Base-by-base conservation (phyloP, 2,888 invertebrate genomes). In the Tromatobia lineatoria region DNA sequence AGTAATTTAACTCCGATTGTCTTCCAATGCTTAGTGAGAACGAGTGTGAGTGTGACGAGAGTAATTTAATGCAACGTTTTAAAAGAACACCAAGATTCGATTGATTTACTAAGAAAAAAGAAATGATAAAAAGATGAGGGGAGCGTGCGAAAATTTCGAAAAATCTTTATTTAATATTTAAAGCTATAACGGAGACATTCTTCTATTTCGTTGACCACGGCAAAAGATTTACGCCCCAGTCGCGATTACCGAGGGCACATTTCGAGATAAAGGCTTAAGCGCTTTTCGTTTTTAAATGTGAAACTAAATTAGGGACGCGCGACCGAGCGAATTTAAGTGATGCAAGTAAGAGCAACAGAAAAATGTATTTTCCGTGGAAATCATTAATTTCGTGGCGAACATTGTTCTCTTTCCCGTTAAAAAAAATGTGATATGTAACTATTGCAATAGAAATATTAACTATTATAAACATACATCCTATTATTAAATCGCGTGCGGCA, bases 381-480 rank as follows among this genome's bases (percentile, higher is more conserved):
- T 66, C 64, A 42, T 42, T 42, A 18, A 77, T 82, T 82, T 73
- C 69, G 75, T 70, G 73, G 77, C 76, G 78, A 78, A 86, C 85
- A 83, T 88, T 87, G 84, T 86, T 79, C 73, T 85, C 4, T 90
- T 88, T 87, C 89, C 88, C 59, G 87, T 85, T 87, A 88, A 87
- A 75, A 87, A 75, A 83, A 89, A 90, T 92, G 91, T 91, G 92
- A 92, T 92, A 92, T 91, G 90, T 91, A 91, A 91, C 90, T 91
- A 90, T 91, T 91, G 91, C 92, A 91, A 92, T 91, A 91, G 91
- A 92, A 90, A 90, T 87, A 85, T 84, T 91, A 89, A 90, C 88
- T 89, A 90, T 88, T 89, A 90, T 88, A 80, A 76, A 78, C 66
- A 70, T 74, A 73, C 75, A 86, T 78, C 80, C 80, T 84, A 83